These are phyloP conservation scores for Dasyurus viverrinus DNA, from an alignment of 2,113 vertebrate species.

Conservation along the genomic window DNA sequence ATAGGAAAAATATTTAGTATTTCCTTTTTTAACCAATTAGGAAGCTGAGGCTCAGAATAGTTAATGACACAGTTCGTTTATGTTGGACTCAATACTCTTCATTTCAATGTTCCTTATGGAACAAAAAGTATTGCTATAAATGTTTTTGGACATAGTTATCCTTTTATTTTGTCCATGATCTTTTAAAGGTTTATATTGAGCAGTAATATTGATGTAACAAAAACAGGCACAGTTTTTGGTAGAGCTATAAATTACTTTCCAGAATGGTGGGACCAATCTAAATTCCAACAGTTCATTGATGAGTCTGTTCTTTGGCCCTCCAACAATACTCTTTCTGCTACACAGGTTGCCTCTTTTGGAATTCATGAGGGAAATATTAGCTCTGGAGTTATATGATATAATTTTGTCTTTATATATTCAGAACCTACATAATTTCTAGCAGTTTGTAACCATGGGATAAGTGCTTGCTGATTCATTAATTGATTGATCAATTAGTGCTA, in stretches of 20 bases:
- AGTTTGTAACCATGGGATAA: background rate
- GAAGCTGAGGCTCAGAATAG: conserved; percentile 17
- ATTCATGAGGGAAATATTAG: background rate
- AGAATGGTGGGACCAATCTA: background rate
- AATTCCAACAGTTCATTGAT: background rate
- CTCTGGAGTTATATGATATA: background rate
- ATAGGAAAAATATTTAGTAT: background rate
- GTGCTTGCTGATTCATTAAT: background rate
- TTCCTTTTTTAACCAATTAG: background rate
- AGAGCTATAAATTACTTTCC: background rate
- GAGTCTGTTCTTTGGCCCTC: background rate
- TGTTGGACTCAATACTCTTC: background rate
- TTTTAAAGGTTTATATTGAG: background rate
- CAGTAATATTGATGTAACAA: background rate
- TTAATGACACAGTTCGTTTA: background rate
- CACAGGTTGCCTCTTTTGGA: background rate
- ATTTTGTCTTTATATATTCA: background rate
- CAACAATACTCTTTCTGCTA: background rate
- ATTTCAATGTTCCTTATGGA: background rate
- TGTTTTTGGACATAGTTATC: background rate
- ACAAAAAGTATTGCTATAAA: background rate
- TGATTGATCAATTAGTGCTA: background rate
- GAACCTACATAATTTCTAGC: background rate
- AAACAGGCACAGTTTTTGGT: background rate
- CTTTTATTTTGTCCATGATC: background rate